Base-by-base conservation (phyloP, 1,140 invertebrate species). In the Atta colombica region DNA sequence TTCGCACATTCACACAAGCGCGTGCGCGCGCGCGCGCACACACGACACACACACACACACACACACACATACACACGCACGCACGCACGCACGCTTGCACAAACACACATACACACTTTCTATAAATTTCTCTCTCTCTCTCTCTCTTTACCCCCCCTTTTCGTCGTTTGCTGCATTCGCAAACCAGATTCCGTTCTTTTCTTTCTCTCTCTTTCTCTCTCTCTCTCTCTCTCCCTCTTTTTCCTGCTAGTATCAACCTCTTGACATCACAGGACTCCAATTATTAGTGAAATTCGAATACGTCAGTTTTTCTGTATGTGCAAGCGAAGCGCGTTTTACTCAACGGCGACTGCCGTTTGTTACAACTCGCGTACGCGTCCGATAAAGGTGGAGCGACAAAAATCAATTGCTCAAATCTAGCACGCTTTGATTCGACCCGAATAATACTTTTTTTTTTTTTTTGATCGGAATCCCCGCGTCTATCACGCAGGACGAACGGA, bases 321-420 rank as follows among this genome's bases (percentile, higher is more conserved):
- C 21, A 61, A 31, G 31, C 31, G 31, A 31, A 31, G 5, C 51
- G 31, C 28, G 49, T 35, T 8, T 25, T n/a, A 28, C 31, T 31
- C 49, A 10, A 35, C 31, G 5, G 31, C 12, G 39, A 51, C 5
- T 45, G 14, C 12, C 31, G 31, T 16, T 69, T 51, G 65, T 80
- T 14, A 39, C 1, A 58, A 80, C n/a, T 60, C 31, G 31, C 31
- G 31, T 35, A 6, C 31, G 5, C 28, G 31, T 35, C 31, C 49
- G n/a, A 2, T 21, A 58, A 21, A 21, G 18, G 55, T 0, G 6
- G 7, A 58, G 25, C 55, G 39, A 91, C 87, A 87, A 91, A 91
- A 91, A 91, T 91, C 90, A 82, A 91, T 91, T 51, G 87, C 61
- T 68, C 89, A 87, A 69, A 51, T 86, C 80, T 86, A 85, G 58